These are phyloP conservation scores for Cinclus mexicanus DNA, from an alignment of 2,113 vertebrate genomes.

Conservation along the genomic window DNA sequence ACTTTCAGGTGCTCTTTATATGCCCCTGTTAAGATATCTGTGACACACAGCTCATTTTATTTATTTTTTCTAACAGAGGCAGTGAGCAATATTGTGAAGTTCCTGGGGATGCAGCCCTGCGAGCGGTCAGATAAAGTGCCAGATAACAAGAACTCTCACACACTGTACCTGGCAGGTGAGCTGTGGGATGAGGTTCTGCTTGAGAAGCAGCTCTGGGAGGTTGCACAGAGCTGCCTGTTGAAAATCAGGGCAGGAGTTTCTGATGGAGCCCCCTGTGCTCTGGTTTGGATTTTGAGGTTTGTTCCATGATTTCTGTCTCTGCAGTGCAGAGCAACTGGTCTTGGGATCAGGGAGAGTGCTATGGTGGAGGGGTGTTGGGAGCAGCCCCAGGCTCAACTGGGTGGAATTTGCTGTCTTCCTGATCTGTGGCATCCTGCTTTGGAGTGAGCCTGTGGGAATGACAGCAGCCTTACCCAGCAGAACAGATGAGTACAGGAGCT, in stretches of 20 bases:
- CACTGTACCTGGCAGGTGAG: conserved; percentile 79
- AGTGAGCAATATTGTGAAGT: conserved; percentile 81
- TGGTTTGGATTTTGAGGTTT: neutral
- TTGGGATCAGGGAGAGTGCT: neutral
- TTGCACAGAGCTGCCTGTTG: neutral
- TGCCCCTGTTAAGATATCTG: neutral
- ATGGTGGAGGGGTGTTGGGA: neutral
- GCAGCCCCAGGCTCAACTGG: neutral
- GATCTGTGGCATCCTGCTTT: neutral
- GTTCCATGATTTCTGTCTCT: neutral
- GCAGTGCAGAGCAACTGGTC: neutral
- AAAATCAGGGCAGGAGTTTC: neutral
- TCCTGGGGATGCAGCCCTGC: conserved; percentile 85
- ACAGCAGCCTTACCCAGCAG: neutral
- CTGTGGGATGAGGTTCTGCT: neutral
- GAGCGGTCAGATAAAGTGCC: conserved; percentile 83
- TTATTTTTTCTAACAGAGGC: conserved; percentile 72
- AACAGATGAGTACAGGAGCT: neutral
- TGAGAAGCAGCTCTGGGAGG: neutral
- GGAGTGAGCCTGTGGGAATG: neutral
- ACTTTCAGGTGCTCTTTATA: neutral
- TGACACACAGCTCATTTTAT: neutral
- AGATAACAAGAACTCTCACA: conserved; percentile 83
- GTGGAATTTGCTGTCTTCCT: neutral
- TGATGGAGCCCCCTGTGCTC: neutral